Conservation (phyloP, 2,113 vertebrate genomes). For the Ochotona princeps region DNA sequence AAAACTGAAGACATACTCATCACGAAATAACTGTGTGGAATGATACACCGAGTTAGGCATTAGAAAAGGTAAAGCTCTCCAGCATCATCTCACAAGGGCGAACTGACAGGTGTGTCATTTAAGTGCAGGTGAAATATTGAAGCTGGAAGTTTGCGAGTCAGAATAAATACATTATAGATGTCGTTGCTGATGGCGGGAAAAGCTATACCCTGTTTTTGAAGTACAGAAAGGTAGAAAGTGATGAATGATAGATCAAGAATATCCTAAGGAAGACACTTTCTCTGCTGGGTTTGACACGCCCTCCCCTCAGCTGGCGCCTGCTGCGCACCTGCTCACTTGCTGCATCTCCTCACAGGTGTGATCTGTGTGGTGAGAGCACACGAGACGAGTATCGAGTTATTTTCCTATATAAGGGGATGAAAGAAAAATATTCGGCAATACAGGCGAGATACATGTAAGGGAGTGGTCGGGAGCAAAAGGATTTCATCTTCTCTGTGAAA, state of each 20-base stretch:
- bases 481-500: too few relatives aligned
- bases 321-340: not conserved
- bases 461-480: not conserved
- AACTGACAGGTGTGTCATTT: not conserved
- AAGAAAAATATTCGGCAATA: conserved; percentile 13
- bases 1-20: conserved; percentile 24
- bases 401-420: not conserved
- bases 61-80: not conserved
- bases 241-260: not conserved
- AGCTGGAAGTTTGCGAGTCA: not conserved
- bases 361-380: not conserved
- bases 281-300: too few relatives aligned
- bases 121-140: not conserved
- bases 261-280: not conserved
- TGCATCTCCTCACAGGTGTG: not conserved
- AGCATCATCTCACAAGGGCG: not conserved
- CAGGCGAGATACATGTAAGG: not conserved
- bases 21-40: not conserved
- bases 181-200: not conserved
- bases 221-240: not conserved
- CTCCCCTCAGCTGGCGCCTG: not conserved
- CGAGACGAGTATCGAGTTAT: not conserved
- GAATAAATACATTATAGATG: not conserved
- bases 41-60: not conserved
- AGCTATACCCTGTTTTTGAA: not conserved